Base-by-base conservation (phyloP, 2,797 vertebrate species). In the Xiphorhynchus erythropygius region DNA sequence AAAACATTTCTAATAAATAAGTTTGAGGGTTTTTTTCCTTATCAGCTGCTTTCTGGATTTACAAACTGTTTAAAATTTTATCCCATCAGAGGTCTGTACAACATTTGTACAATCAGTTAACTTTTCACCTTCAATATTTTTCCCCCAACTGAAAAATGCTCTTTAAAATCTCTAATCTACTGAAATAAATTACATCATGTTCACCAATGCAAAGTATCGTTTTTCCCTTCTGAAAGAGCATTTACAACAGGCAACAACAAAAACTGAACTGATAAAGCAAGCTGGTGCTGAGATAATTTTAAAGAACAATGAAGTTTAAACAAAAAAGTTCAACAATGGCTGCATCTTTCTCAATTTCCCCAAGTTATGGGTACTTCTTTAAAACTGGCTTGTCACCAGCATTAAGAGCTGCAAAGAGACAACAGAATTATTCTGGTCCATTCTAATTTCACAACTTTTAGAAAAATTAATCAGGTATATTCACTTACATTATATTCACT, bases 351-450 rank as follows among this genome's bases (percentile, higher is more conserved):
- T 39, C 53, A 50, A 37, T 35, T 80, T 16, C 11, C 28, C 22
- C 46, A 47, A 47, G 16, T n/a, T 39, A 67, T 0, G 1, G 32
- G 1, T 13, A 10, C 39, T 33, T 67, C 41, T 55, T 53, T 85
- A 85, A 65, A 89, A 53, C 5, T 55, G 14, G 7, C n/a, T 70
- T 65, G 13, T 64, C 41, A 57, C n/a, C 41, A 50, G 22, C 21
- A 63, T 5, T 32, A 62, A 57, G 27, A 86, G 60, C 23, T 71
- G 46, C 25, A n/a, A 77, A 42, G 49, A 39, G 24, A 33, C 12
- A 35, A 35, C 8, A 27, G 14, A 37, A 87, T 42, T 80, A 47
- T 37, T 74, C 52, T 56, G 10, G 37, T 52, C 8, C 78, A 55
- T 28, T 59, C 39, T 63, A 76, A 74, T 44, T 55, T 55, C 42